These are phyloP conservation scores for Tympanoctomys barrerae DNA, from an alignment of 2,797 vertebrate species.

Conservation along the genomic window DNA sequence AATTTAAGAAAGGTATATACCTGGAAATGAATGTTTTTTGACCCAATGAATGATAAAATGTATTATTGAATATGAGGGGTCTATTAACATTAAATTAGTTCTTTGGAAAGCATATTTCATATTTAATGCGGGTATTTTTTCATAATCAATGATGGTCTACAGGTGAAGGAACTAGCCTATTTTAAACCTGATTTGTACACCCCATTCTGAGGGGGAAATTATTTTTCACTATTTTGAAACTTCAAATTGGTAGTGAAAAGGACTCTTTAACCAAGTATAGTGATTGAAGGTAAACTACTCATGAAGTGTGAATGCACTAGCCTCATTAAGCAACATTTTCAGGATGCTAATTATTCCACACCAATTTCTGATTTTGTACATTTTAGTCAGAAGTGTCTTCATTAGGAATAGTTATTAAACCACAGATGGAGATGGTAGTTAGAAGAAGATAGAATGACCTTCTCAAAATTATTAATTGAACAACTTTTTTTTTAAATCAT, in stretches of 20 bases:
- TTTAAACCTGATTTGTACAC: conserved; percentile 15
- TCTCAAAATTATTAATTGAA: conserved; percentile 49
- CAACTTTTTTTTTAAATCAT: neutral
- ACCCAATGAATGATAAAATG: conserved; percentile 31
- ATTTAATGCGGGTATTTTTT: conserved; percentile 11
- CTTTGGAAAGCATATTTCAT: conserved; percentile 27
- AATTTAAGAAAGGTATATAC: neutral
- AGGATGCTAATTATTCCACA: conserved; percentile 59
- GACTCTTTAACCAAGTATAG: conserved; percentile 58
- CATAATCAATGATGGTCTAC: conserved; percentile 24
- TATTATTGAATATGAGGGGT: neutral
- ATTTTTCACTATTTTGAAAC: conserved; percentile 40
- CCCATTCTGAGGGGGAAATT: neutral
- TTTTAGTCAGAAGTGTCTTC: conserved; percentile 56
- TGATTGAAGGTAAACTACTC: conserved; percentile 42
- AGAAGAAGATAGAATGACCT: conserved; percentile 12
- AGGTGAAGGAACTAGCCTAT: neutral
- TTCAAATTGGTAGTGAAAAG: conserved; percentile 20
- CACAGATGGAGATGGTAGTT: conserved; percentile 59
- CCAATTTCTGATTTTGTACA: conserved; percentile 49
- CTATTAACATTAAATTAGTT: conserved; percentile 32
- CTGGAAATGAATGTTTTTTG: conserved; percentile 21
- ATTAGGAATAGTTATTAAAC: conserved; percentile 67
- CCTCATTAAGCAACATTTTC: conserved; percentile 59
- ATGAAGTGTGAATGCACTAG: conserved; percentile 43